Percentiles rank a stretch among this genome's conserved stretches.
phyloP scores from a whole-genome alignment of 2,113 vertebrate genomes.

The Panthera uncia region DNA sequence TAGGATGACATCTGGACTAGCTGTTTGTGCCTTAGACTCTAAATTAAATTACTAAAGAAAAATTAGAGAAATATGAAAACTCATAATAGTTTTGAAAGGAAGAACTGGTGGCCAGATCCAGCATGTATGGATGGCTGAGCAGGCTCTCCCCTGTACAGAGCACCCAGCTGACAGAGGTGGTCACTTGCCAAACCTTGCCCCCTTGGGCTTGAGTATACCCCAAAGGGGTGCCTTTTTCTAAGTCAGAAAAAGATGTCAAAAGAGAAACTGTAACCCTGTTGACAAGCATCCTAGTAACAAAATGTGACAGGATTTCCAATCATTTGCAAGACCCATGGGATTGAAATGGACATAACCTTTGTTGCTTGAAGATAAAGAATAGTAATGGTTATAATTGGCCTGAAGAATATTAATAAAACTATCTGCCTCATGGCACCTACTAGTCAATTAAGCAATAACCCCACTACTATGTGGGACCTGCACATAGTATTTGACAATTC shows the following conservation, averaged over 20 bases:
- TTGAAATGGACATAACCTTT: not conserved
- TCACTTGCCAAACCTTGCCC: not conserved
- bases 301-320: not conserved
- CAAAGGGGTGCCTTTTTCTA: not conserved
- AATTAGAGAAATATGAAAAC: constrained; percentile 12
- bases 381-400: too few species aligned
- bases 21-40: constrained; percentile 33
- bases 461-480: not conserved
- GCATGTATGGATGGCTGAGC: not conserved
- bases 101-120: not conserved
- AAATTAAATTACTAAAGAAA: constrained; percentile 32
- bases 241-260: not conserved
- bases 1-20: constrained; percentile 51
- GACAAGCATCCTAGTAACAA: not conserved
- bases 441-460: not conserved
- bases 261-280: not conserved
- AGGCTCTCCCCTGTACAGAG: not conserved
- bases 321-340: not conserved
- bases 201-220: not conserved
- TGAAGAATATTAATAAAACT: not conserved
- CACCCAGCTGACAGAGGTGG: not conserved
- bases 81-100: not conserved
- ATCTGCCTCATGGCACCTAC: not conserved
- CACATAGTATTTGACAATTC: not conserved
- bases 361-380: not conserved